Evolutionary conservation across 2,113 vertebrate species (phyloP), one percentile per base, ranked within the genome.

Genomic region (Mola mola): DNA sequence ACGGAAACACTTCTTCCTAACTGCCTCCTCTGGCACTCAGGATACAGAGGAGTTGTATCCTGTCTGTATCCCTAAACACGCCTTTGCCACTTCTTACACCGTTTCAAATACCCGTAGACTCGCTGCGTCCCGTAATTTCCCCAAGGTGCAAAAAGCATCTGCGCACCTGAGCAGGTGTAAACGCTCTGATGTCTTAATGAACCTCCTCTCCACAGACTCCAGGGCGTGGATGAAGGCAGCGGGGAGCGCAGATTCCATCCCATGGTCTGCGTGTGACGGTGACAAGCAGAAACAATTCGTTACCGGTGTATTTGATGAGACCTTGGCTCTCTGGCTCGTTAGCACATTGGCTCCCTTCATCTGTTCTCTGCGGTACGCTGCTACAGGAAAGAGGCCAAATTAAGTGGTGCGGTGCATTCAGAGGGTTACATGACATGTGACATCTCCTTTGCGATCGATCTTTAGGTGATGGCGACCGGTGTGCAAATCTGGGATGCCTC

Each of bases 121-220:
- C 0, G 0, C 20, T 17, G 26, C 53, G 19, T 22, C 2, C 17
- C 17, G 22, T 67, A 42, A 66, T 74, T 67, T 74, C 71, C 62
- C 71, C 2, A 1, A 59, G 42, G 69, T 20, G 43, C 1, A 6
- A 37, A 16, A 46, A 12, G n/a, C 4, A 5, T 33, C 21, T n/a
- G 13, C 7, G 25, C 60, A 59, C 24, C 31, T 21, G 31, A 37
- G 37, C 17, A 1, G 8, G 38, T 38, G 52, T 16, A 25, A 65
- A 59, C 44, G 31, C 9, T 0, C 17, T 6, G 55, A 31, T 22
- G 42, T 53, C 40, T 48, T 42, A 29, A 72, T 68, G 58, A 57
- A 43, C 19, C 40, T 15, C 16, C 0, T 62, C 56, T 63, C 21
- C 0, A 1, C 25, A 41, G 51, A 47, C 51, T 44, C 2, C 38